A percentile compares a stretch with the other conserved stretches of the same genome.
Evolutionary conservation across 2,797 vertebrate species (phyloP).

Genomic region (Bradypodion pumilum): DNA sequence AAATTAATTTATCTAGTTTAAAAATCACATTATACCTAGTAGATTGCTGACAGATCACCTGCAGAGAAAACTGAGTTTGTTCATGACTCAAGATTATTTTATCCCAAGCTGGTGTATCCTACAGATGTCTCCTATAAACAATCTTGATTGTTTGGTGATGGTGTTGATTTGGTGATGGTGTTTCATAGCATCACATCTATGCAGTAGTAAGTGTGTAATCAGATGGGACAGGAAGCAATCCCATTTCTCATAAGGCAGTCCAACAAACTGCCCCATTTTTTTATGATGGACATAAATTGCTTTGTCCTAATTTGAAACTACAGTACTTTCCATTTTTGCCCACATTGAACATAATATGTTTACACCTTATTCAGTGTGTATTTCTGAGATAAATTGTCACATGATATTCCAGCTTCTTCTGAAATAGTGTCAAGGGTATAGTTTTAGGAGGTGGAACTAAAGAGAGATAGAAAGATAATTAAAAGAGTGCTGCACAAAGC

Average conservation of each 20-base stretch:
- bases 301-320: neutral
- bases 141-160: constrained; percentile 45
- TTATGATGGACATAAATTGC: neutral
- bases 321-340: neutral
- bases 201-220: constrained; percentile 38
- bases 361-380: constrained; percentile 10
- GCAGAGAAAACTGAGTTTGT: constrained; percentile 53
- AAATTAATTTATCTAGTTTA: constrained; percentile 58
- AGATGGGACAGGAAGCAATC: neutral
- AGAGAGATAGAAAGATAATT: neutral
- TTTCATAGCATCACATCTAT: constrained; percentile 52
- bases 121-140: constrained; percentile 52
- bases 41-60: constrained; percentile 63
- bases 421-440: constrained; percentile 33
- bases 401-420: constrained; percentile 44
- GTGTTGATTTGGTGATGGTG: constrained; percentile 37
- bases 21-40: constrained; percentile 47
- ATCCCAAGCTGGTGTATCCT: constrained; percentile 56
- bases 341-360: constrained; percentile 45
- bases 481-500: neutral
- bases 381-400: constrained; percentile 19
- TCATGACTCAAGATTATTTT: constrained; percentile 58
- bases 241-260: neutral
- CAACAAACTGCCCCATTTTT: neutral
- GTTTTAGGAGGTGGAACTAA: constrained; percentile 12